phyloP scores from a whole-genome alignment of 2,113 vertebrate genomes.

The Poeciliopsis turrubarensis region DNA sequence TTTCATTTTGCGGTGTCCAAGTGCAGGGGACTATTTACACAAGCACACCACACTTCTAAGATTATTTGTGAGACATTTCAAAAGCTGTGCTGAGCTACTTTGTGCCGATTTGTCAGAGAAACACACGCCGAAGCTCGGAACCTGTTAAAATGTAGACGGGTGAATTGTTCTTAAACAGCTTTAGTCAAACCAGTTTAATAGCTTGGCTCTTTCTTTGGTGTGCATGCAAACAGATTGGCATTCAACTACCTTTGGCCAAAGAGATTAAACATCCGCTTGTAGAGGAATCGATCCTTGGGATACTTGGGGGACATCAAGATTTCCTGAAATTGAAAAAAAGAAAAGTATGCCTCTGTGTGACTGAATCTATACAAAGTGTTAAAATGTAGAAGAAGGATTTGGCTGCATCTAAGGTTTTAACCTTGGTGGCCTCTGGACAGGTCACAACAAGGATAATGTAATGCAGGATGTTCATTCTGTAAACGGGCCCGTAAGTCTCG shows the following conservation, averaged over 20 bases:
- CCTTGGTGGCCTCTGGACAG: constrained; percentile 77
- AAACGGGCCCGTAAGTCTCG: constrained; percentile 67
- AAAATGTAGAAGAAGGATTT: not conserved
- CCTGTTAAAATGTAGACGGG: too few species aligned
- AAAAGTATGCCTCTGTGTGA: too few species aligned
- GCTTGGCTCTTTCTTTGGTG: not conserved
- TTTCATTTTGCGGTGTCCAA: too few species aligned
- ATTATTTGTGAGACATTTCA: too few species aligned
- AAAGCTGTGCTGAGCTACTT: too few species aligned
- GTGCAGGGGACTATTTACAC: too few species aligned
- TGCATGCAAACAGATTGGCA: not conserved
- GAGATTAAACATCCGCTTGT: constrained; percentile 63
- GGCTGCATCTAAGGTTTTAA: constrained; percentile 21
- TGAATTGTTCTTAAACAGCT: not conserved
- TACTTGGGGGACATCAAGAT: constrained; percentile 81
- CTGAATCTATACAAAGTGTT: too few species aligned
- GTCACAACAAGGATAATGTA: constrained; percentile 24
- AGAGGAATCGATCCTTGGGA: constrained; percentile 63
- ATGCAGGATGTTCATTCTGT: constrained; percentile 63
- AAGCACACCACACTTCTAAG: too few species aligned
- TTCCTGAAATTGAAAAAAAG: constrained; percentile 56
- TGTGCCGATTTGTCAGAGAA: too few species aligned
- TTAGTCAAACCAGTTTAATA: not conserved
- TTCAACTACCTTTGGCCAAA: constrained; percentile 75
- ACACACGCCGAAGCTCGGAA: too few species aligned